Evolutionary conservation across 2,113 vertebrate genomes (phyloP).

Genomic region (Monarcha castaneiventris): DNA sequence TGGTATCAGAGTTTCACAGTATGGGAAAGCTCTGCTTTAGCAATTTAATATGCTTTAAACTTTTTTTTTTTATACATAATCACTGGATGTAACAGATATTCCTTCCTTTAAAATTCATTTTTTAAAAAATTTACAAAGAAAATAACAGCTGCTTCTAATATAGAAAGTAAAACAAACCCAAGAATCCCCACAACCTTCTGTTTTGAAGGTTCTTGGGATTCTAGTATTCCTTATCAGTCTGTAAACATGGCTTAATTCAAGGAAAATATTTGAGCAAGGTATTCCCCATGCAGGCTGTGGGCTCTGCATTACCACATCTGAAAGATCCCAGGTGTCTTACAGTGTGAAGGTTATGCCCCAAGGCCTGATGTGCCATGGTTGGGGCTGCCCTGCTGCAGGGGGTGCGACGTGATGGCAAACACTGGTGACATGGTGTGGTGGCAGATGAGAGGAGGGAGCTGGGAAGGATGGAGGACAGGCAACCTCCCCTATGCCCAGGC

Average conservation of each 20-base stretch:
- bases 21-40: background rate
- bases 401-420: rapidly evolving
- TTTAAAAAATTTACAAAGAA: background rate
- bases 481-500: background rate
- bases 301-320: background rate
- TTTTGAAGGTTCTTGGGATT: background rate
- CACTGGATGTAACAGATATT: background rate
- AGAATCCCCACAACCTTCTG: background rate
- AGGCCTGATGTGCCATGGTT: rapidly evolving
- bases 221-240: constrained; percentile 27
- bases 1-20: background rate
- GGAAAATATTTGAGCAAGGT: constrained; percentile 33
- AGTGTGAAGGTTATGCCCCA: rapidly evolving
- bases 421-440: rapidly evolving
- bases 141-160: background rate
- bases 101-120: background rate
- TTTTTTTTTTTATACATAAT: background rate
- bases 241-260: background rate
- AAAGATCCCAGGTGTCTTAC: background rate
- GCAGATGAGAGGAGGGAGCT: background rate
- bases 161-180: background rate
- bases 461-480: background rate
- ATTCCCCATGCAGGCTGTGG: background rate
- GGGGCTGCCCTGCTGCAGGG: background rate
- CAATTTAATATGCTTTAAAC: background rate